A percentile compares a stretch with the other conserved stretches of the same genome.
Conservation (phyloP, 2,888 invertebrate species). For the Harpalus rufipes region DNA sequence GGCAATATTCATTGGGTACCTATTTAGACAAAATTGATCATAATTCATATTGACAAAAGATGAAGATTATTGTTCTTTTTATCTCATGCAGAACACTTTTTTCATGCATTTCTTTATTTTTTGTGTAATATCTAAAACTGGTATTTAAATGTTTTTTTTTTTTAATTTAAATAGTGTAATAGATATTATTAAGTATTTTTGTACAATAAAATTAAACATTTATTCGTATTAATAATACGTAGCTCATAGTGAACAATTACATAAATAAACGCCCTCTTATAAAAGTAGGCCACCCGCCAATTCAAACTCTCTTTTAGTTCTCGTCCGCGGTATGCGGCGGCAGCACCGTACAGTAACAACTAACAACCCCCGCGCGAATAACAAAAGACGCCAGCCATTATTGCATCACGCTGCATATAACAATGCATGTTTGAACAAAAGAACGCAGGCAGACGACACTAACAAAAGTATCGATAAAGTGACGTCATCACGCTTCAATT, state of each 20-base stretch:
- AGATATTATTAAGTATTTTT: too few relatives aligned
- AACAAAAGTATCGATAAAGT: conserved; percentile 67
- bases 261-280: conserved; percentile 10
- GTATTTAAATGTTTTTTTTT: too few relatives aligned
- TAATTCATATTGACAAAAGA: too few relatives aligned
- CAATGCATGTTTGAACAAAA: conserved; percentile 67
- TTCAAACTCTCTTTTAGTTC: conserved; percentile 52
- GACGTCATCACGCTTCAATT: conserved; percentile 63
- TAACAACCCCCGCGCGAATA: conserved; percentile 38
- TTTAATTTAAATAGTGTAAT: too few relatives aligned
- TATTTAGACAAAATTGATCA: too few relatives aligned
- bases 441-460: conserved; percentile 66
- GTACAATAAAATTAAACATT: not conserved
- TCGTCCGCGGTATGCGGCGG: conserved; percentile 29
- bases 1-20: too few relatives aligned
- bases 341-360: conserved; percentile 47
- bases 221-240: not conserved
- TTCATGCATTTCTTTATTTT: too few relatives aligned
- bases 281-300: conserved; percentile 64
- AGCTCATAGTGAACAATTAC: not conserved
- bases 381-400: conserved; percentile 66
- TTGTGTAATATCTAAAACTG: too few relatives aligned
- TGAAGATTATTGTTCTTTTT: too few relatives aligned
- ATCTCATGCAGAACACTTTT: too few relatives aligned
- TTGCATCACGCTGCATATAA: conserved; percentile 66